Evolutionary conservation across 92 coral and sea anemone genomes (phyloP), one percentile per base, ranked within the genome.

Genomic region (Palythoa caribaeorum): DNA sequence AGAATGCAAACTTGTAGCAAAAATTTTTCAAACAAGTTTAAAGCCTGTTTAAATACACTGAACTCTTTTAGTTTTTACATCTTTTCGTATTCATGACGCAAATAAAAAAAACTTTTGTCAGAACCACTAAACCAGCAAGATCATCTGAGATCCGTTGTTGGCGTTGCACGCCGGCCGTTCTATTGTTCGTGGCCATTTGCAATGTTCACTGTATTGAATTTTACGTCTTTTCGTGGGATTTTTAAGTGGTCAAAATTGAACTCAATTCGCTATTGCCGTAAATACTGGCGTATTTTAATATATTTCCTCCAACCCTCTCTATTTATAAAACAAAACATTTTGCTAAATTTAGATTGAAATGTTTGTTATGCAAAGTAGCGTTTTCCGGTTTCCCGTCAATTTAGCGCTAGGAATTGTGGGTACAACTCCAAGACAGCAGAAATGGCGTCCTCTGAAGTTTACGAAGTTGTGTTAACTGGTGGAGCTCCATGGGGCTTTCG

Each of bases 401-500:
- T 16, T 38, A 20, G 3, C 73, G 7, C 14, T 12, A 10, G 75
- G 75, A 15, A 91, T 89, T 57, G 77, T 77, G 98, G 98, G 98
- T 88, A 91, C 81, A 81, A 71, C 91, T 40, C 75, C 84, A 63
- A 69, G 81, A 35, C 62, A 60, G 80, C 72, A 39, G 92, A 86
- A 89, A 95, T 95, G 98, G 98, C 98, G 98, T 95, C 98, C 81
- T 85, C 96, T 38, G 98, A 96, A 74, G 92, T 75, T 70, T 94
- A 89, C 83, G 96, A 96, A 91, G 98, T 95, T 71, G 90, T 92
- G 44, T 87, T 96, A n/a, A 86, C 89, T 77, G 99, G 99, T 52
- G 99, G 99, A 52, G 95, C 96, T 17, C 99, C 99, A 63, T 96
- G 99, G 99, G 99, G 99, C 71, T 96, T 96, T 88, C 79, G 99